Evolutionary conservation across 1,140 invertebrate species (phyloP).

Genomic region (Colletes gigas): DNA sequence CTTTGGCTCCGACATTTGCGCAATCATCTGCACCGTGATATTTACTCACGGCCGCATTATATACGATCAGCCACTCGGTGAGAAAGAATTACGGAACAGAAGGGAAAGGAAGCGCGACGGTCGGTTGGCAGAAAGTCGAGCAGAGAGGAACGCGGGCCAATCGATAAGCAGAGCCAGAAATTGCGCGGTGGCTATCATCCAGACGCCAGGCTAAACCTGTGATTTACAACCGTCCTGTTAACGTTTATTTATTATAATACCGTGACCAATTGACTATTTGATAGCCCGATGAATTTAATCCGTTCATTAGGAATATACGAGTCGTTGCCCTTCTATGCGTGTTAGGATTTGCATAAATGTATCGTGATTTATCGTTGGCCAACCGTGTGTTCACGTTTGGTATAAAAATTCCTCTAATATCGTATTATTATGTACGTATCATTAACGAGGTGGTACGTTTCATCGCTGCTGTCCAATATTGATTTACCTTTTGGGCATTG

Average conservation of each 20-base stretch:
- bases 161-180: slow-evolving; percentile 35
- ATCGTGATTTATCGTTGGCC: background rate
- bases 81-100: background rate
- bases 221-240: slow-evolving; percentile 11
- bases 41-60: background rate
- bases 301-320: slow-evolving; percentile 32
- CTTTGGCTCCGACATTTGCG: background rate
- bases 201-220: slow-evolving; percentile 15
- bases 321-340: background rate
- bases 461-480: no score
- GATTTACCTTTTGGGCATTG: no score
- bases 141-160: slow-evolving; percentile 10
- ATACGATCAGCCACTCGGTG: background rate
- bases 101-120: background rate
- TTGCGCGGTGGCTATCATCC: slow-evolving; percentile 35
- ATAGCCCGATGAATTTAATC: slow-evolving; percentile 1
- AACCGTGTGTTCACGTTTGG: no score
- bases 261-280: background rate
- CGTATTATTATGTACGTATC: no score
- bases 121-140: slow-evolving; percentile 20
- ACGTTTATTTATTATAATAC: slow-evolving; percentile 27
- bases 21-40: slow-evolving; percentile 1
- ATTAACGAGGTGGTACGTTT: no score
- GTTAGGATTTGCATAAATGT: slow-evolving; percentile 4
- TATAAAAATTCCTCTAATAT: background rate